A percentile compares a stretch with the other conserved stretches of the same genome.
These are phyloP conservation scores for Charanyca ferruginea DNA, from an alignment of 2,888 invertebrate genomes.

Conservation along the genomic window DNA sequence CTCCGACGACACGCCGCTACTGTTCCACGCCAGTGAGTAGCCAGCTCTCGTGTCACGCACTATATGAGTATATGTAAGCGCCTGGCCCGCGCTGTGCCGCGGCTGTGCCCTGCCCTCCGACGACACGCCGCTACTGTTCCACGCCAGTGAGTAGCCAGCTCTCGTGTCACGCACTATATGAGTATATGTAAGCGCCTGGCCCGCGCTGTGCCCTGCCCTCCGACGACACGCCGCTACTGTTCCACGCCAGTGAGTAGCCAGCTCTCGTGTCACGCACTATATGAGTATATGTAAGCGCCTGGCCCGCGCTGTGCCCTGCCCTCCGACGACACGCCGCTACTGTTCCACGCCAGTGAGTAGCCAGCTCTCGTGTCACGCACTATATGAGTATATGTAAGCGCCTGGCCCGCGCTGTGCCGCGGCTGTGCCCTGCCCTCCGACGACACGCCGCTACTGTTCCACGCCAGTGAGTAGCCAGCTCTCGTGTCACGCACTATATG, in stretches of 20 bases:
- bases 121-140: constrained; percentile 73
- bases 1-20: constrained; percentile 75
- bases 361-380: neutral
- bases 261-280: neutral
- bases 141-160: constrained; percentile 32
- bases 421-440: constrained; percentile 94
- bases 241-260: constrained; percentile 35
- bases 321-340: constrained; percentile 75
- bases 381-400: no score
- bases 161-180: no score
- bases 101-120: constrained; percentile 94
- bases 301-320: constrained; percentile 96
- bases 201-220: constrained; percentile 95
- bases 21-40: constrained; percentile 36
- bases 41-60: neutral
- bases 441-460: constrained; percentile 73
- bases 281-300: no score
- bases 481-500: no score
- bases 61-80: no score
- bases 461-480: constrained; percentile 32
- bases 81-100: constrained; percentile 96
- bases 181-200: no score
- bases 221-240: constrained; percentile 74
- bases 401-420: constrained; percentile 96
- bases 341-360: constrained; percentile 36